phyloP scores from a whole-genome alignment of 2,797 vertebrate genomes.

The Platyrinchus mystaceus region DNA sequence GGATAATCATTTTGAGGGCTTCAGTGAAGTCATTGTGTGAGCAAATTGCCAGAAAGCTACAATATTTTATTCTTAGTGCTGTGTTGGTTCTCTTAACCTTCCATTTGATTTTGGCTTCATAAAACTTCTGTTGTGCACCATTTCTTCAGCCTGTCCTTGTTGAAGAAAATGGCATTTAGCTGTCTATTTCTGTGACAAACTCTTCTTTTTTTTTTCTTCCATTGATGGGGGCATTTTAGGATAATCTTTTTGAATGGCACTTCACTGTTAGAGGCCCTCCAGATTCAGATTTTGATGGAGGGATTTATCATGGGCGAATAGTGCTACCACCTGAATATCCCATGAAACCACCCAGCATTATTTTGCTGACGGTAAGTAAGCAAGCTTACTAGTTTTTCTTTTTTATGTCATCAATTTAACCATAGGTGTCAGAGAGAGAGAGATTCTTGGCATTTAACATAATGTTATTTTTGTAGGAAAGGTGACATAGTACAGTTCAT shows the following conservation, averaged over 20 bases:
- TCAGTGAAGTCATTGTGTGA: background rate
- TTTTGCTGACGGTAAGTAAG: conserved; percentile 97
- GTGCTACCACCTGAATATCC: conserved; percentile 96
- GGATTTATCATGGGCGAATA: conserved; percentile 95
- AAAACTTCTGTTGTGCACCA: background rate
- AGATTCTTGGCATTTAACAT: background rate
- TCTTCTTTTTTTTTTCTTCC: background rate
- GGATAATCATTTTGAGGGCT: background rate
- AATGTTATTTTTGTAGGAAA: background rate
- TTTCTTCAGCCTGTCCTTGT: background rate
- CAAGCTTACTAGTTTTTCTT: background rate
- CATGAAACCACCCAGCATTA: conserved; percentile 99
- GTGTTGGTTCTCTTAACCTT: background rate
- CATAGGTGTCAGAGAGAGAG: background rate
- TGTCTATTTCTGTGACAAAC: background rate
- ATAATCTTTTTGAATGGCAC: conserved; percentile 99
- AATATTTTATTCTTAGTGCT: background rate
- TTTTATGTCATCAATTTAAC: background rate
- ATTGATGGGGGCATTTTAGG: conserved; percentile 73
- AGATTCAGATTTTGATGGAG: conserved; percentile 96
- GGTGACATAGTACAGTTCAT: background rate
- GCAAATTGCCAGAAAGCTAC: background rate
- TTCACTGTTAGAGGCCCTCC: conserved; percentile 96
- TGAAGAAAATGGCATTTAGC: background rate
- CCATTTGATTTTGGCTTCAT: background rate